Evolutionary conservation across 2,888 invertebrate genomes (phyloP).

Genomic region (Caenorhabditis sp.): DNA sequence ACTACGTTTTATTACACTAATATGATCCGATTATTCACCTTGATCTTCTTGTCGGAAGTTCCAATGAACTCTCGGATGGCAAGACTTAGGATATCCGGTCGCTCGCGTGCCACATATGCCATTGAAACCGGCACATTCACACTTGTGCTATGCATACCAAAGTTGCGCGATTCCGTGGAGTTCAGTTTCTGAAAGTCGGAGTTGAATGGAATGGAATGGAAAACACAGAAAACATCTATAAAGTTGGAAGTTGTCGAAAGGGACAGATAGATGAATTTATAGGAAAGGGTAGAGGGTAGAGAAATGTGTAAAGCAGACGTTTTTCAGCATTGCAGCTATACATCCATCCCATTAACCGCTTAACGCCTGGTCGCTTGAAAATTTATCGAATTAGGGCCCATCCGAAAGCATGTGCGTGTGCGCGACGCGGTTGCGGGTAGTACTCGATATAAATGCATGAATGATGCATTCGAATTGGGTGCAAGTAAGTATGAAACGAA

Average conservation of each 20-base stretch:
- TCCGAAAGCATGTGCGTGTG: slow-evolving; percentile 16
- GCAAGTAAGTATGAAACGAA: slow-evolving; percentile 22
- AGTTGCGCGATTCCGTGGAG: slow-evolving; percentile 54
- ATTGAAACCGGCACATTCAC: slow-evolving; percentile 70
- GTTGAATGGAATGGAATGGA: slow-evolving; percentile 1
- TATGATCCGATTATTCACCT: slow-evolving; percentile 30
- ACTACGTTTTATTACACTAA: slow-evolving; percentile 11
- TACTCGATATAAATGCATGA: slow-evolving; percentile 52
- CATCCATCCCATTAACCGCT: slow-evolving; percentile 6
- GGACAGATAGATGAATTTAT: slow-evolving; percentile 6
- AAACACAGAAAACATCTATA: no score
- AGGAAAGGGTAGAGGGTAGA: no score
- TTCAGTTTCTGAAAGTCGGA: slow-evolving; percentile 60
- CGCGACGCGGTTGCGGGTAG: no score
- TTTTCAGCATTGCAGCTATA: background rate
- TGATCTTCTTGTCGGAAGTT: slow-evolving; percentile 44
- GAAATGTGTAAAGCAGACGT: slow-evolving; percentile 4
- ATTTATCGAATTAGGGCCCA: slow-evolving; percentile 54
- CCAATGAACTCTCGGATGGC: slow-evolving; percentile 67
- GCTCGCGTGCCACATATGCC: slow-evolving; percentile 71
- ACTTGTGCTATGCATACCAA: slow-evolving; percentile 70
- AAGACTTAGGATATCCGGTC: slow-evolving; percentile 70
- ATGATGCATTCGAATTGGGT: slow-evolving; percentile 37
- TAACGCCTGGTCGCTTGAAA: slow-evolving; percentile 49
- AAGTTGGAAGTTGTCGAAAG: no score